Evolutionary conservation across 2,797 vertebrate genomes (phyloP).

Genomic region (Coregonus suidteri): DNA sequence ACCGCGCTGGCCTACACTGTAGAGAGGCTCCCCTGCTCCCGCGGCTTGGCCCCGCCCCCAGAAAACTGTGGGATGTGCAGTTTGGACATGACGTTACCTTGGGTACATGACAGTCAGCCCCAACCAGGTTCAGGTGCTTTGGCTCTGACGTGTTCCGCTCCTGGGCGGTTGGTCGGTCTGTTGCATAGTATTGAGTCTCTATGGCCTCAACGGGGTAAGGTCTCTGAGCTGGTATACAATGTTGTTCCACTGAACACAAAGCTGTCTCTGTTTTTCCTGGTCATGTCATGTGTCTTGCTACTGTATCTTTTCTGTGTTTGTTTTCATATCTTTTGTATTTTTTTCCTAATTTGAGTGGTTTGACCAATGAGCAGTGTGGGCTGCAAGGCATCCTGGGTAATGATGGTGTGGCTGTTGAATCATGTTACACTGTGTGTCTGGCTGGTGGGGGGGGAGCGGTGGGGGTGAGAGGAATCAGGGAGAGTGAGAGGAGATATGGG

Average conservation of each 20-base stretch:
- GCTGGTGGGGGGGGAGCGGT: constrained; percentile 71
- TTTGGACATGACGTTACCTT: constrained; percentile 95
- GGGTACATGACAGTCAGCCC: constrained; percentile 97
- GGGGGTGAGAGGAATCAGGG: constrained; percentile 28
- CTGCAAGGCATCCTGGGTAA: constrained; percentile 62
- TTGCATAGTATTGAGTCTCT: not conserved
- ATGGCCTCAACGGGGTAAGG: not conserved
- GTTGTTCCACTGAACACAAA: not conserved
- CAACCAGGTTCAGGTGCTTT: constrained; percentile 80
- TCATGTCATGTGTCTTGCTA: constrained; percentile 59
- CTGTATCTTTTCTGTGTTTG: constrained; percentile 40
- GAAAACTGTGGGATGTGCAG: constrained; percentile 90
- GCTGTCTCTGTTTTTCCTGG: not conserved
- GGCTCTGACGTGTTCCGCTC: constrained; percentile 39
- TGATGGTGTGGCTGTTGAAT: constrained; percentile 60
- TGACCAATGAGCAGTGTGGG: constrained; percentile 64
- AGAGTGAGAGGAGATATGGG: not conserved
- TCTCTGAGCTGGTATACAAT: not conserved
- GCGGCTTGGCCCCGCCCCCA: constrained; percentile 83
- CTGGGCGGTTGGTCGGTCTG: not conserved
- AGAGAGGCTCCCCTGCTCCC: constrained; percentile 72
- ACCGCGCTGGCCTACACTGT: constrained; percentile 72
- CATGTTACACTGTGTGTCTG: constrained; percentile 67
- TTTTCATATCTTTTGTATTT: constrained; percentile 47
- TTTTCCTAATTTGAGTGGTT: constrained; percentile 58